These are phyloP conservation scores for Rhingia rostrata DNA, from an alignment of 2,888 invertebrate species.

Conservation along the genomic window DNA sequence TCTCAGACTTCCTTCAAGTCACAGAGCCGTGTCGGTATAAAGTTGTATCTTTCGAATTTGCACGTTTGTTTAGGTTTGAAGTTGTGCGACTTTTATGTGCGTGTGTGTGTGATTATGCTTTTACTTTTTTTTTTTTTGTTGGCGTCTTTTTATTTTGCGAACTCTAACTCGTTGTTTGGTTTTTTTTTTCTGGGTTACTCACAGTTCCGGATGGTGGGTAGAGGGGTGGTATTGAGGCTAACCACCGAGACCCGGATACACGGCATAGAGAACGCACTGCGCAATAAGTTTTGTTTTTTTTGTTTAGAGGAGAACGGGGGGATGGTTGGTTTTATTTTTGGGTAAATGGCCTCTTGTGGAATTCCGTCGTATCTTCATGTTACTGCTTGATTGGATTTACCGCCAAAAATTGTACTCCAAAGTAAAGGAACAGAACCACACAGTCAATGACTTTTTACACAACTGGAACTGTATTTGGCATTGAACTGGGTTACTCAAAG, in stretches of 20 bases:
- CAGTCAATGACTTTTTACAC: constrained; percentile 62
- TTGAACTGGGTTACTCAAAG: constrained; percentile 61
- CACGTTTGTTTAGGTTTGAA: neutral
- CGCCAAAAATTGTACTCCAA: constrained; percentile 54
- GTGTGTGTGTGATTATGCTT: constrained; percentile 42
- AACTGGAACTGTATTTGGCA: constrained; percentile 58
- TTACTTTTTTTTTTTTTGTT: constrained; percentile 40
- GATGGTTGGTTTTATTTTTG: constrained; percentile 3
- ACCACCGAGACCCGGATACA: constrained; percentile 18
- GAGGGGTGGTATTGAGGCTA: neutral
- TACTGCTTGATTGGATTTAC: constrained; percentile 53
- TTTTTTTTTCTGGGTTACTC: neutral
- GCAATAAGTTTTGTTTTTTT: constrained; percentile 54
- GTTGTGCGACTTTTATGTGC: neutral
- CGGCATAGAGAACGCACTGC: constrained; percentile 51
- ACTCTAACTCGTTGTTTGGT: constrained; percentile 12
- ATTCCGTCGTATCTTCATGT: constrained; percentile 27
- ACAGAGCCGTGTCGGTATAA: neutral
- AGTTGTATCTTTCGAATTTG: neutral
- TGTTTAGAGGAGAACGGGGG: constrained; percentile 57
- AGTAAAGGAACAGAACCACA: constrained; percentile 45
- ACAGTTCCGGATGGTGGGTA: neutral
- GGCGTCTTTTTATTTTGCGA: constrained; percentile 11
- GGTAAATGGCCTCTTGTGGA: constrained; percentile 72
- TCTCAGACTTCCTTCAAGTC: neutral